These are phyloP conservation scores for Cephus rjabovi DNA, from an alignment of 2,888 invertebrate species.

Conservation along the genomic window DNA sequence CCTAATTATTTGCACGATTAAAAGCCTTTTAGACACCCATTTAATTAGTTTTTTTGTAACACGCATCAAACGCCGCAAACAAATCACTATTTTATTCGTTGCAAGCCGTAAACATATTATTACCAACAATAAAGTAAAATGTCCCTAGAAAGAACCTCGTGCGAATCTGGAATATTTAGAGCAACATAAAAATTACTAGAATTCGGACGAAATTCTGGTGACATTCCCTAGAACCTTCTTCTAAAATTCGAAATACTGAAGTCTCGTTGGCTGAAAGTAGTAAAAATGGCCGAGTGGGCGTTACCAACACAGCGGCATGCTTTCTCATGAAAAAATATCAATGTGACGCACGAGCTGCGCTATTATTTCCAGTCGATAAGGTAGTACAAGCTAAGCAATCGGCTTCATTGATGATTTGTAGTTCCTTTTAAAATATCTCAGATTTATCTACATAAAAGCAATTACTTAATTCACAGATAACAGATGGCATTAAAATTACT, in stretches of 20 bases:
- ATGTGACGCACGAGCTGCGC: not conserved
- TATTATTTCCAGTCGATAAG: not conserved
- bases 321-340: not conserved
- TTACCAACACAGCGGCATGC: not conserved
- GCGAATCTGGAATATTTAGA: not conserved
- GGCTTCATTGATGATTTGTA: not conserved
- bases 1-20: constrained; percentile 25
- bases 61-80: constrained; percentile 43
- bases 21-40: constrained; percentile 29
- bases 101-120: constrained; percentile 45
- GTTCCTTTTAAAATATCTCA: not conserved
- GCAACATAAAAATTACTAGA: not conserved
- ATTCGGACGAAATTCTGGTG: not conserved
- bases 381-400: not conserved
- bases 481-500: not conserved
- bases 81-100: constrained; percentile 42
- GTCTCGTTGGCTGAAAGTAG: not conserved
- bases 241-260: not conserved
- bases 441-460: not conserved
- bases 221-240: not conserved
- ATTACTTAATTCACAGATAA: not conserved
- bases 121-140: constrained; percentile 27
- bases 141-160: not conserved
- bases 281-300: not conserved
- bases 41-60: constrained; percentile 30